These are phyloP conservation scores for Erythrolamprus reginae DNA, from an alignment of 2,113 vertebrate genomes.

Conservation along the genomic window DNA sequence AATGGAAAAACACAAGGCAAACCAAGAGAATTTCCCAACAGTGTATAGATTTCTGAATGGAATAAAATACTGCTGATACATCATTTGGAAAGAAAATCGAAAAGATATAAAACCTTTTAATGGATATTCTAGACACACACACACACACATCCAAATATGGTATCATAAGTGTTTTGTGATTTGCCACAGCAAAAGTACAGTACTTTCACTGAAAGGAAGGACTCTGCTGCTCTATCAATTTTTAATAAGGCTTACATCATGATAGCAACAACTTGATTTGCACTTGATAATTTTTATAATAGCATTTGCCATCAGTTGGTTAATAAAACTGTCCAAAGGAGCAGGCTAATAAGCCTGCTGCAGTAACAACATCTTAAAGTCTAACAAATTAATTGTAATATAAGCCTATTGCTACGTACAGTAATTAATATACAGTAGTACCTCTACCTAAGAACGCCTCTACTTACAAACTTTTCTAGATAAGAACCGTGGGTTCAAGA, in stretches of 20 bases:
- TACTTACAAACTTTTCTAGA: too few relatives aligned
- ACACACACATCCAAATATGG: background rate
- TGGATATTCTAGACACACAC: background rate
- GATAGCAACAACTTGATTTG: background rate
- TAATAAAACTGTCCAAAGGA: background rate
- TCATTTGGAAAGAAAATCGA: background rate
- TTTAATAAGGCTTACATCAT: background rate
- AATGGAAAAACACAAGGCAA: slow-evolving; percentile 87
- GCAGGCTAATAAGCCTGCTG: background rate
- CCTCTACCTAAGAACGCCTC: too few relatives aligned
- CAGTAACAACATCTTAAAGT: background rate
- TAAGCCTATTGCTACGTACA: too few relatives aligned
- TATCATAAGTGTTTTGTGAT: background rate
- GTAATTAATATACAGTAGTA: too few relatives aligned
- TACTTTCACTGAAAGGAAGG: background rate
- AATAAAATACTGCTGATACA: slow-evolving; percentile 28
- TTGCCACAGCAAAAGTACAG: background rate
- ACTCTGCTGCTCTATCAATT: background rate
- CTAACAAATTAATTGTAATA: background rate
- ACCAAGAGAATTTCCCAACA: slow-evolving; percentile 84
- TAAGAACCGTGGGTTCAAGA: too few relatives aligned
- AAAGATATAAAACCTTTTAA: slow-evolving; percentile 11
- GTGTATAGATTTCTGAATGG: slow-evolving; percentile 81
- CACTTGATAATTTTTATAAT: background rate
- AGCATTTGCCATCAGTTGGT: background rate